Conservation (phyloP, 2,888 invertebrate genomes). For the Catocala nupta region DNA sequence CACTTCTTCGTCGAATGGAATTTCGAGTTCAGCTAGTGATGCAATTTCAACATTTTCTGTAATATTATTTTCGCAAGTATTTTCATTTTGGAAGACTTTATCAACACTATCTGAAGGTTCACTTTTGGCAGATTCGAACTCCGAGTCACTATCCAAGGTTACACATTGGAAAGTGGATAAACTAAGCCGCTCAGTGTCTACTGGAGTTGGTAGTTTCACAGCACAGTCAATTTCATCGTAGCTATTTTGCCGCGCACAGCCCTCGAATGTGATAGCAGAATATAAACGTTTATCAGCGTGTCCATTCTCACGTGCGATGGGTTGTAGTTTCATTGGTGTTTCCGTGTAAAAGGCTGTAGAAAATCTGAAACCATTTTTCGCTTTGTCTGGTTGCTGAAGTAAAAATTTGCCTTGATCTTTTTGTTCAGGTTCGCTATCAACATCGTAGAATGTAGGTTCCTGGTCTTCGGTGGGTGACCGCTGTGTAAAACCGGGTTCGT, state of each 20-base stretch:
- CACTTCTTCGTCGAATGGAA: slow-evolving; percentile 64
- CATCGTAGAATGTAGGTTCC: slow-evolving; percentile 86
- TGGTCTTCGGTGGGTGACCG: slow-evolving; percentile 83
- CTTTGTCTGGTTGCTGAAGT: slow-evolving; percentile 81
- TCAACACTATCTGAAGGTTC: slow-evolving; percentile 76
- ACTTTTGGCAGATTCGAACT: slow-evolving; percentile 83
- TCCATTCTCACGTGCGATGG: slow-evolving; percentile 79
- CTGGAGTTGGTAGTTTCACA: slow-evolving; percentile 48
- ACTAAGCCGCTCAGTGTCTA: slow-evolving; percentile 62
- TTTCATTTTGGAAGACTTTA: slow-evolving; percentile 61
- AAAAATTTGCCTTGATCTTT: slow-evolving; percentile 70
- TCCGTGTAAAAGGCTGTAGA: slow-evolving; percentile 79
- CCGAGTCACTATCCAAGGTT: slow-evolving; percentile 78
- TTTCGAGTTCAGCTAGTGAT: slow-evolving; percentile 70
- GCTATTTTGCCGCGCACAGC: slow-evolving; percentile 79
- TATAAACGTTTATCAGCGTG: slow-evolving; percentile 76
- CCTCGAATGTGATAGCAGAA: slow-evolving; percentile 83
- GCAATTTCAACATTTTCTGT: slow-evolving; percentile 68
- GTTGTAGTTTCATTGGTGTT: slow-evolving; percentile 79
- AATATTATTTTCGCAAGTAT: slow-evolving; percentile 59
- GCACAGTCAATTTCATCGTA: slow-evolving; percentile 75
- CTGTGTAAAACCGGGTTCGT: slow-evolving; percentile 84
- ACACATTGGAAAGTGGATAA: slow-evolving; percentile 59
- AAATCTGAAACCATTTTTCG: slow-evolving; percentile 82
- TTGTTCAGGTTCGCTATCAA: slow-evolving; percentile 78